phyloP scores from a whole-genome alignment of 2,113 vertebrate species.

The Vulpes ferrilata region DNA sequence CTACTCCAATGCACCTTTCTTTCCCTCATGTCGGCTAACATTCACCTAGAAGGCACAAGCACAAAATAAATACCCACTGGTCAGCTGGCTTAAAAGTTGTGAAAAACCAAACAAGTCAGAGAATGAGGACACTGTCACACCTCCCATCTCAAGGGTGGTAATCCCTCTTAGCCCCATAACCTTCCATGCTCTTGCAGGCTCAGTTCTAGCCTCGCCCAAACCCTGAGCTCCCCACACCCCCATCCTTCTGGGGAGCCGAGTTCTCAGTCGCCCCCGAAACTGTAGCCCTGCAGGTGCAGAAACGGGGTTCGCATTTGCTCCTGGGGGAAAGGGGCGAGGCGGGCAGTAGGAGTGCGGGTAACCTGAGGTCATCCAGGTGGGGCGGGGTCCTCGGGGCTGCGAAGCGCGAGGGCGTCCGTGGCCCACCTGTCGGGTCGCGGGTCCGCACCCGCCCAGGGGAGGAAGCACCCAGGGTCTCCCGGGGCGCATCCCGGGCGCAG shows the following conservation, averaged over 20 bases:
- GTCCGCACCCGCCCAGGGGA: not conserved
- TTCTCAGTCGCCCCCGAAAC: not conserved
- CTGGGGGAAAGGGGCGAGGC: rapidly evolving
- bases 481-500: not conserved
- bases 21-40: not conserved
- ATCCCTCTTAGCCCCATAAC: not conserved
- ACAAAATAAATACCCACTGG: not conserved
- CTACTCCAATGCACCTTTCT: too few species aligned
- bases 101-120: not conserved
- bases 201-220: not conserved
- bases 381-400: not conserved
- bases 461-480: not conserved
- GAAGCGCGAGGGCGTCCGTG: not conserved
- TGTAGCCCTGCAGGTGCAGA: not conserved
- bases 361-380: not conserved
- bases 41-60: not conserved
- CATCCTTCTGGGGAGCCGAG: not conserved
- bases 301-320: not conserved
- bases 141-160: not conserved
- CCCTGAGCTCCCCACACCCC: not conserved
- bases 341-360: not conserved
- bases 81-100: not conserved
- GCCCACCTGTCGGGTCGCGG: rapidly evolving
- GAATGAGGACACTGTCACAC: not conserved
- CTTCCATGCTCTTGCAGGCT: not conserved